Evolutionary conservation across 2,888 invertebrate genomes (phyloP), one percentile per base, ranked within the genome.

Genomic region (Dusona sp.): DNA sequence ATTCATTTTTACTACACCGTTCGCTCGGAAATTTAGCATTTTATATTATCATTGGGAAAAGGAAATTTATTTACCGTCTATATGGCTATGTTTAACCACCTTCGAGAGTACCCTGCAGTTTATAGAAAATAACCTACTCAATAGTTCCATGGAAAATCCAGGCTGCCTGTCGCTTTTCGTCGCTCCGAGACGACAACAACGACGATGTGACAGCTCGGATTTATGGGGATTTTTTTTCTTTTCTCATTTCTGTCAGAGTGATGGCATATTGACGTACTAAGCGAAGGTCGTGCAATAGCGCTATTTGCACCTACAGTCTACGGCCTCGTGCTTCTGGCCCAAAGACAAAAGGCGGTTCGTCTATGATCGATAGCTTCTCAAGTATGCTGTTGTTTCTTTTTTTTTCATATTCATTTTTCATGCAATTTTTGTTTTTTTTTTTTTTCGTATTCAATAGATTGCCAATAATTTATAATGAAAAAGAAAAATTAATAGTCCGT

Each of bases 191-290:
- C 25, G 11, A 57, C 33, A 36, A 36, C 57, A n/a, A 33, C 64
- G 64, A 19, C 64, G 25, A 33, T 9, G 80, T 73, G 73, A 74
- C 85, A 79, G 79, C 65, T 33, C 72, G n/a, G 83, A 83, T 83
- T 84, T 81, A 81, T 84, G 80, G 64, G 78, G 61, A 74, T 61
- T 61, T 29, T 61, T 61, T 29, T 74, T 22, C 3, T 72, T 64
- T 42, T 38, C 70, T 45, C 54, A 22, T 75, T 70, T 61, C 25
- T 67, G 22, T 67, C 70, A 64, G 57, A 77, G 72, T 48, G 80
- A 78, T 29, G 80, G 86, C 80, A 74, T 78, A 86, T 83, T 80
- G 86, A 83, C 83, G 57, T 48, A n/a, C 61, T 74, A 51, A 83
- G 75, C 68, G 84, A 77, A 65, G 79, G 22, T 72, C 70, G 38